Evolutionary conservation across 2,113 vertebrate species (phyloP), one percentile per base, ranked within the genome.

Genomic region (Saguinus imperator): DNA sequence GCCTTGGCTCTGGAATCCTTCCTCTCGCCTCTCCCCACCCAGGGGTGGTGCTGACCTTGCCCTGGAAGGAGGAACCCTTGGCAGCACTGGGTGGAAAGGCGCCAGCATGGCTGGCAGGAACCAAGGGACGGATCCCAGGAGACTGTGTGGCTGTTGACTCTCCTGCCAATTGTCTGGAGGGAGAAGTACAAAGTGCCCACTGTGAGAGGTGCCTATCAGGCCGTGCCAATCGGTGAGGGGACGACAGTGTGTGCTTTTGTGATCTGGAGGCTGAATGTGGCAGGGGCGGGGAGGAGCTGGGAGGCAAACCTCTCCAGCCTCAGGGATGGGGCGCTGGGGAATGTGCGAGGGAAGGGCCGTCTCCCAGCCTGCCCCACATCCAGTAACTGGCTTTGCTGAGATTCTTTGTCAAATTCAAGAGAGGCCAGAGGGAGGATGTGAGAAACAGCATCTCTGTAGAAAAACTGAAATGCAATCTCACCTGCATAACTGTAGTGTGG

Each of bases 161-260:
- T 64, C 75, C 84, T 77, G 89, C 86, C 94, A 70, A 27, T 72
- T 94, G 70, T 94, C 40, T 89, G 23, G 2, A 37, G 68, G 7
- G 66, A 83, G 89, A 77, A 25, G 2, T 87, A 93, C 93, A 93
- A 68, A 92, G 95, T 57, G 50, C 66, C n/a, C 20, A 50, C 94
- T 96, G 92, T 96, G 70, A 76, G 52, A 73, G 50, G 87, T 0
- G 18, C 83, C 64, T 45, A 29, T 73, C 45, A 1, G 97, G 48
- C 85, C 48, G 16, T 29, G 0, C 57, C 14, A 11, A 72, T 70
- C 95, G n/a, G 35, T 35, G 12, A 37, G 35, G 35, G 57, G 85
- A 85, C 37, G 4, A 94, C 87, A 97, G 64, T 89, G 32, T 8
- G 9, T 0, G 58, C 72, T 92, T 97, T 94, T 97, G 98, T 97